Percentiles rank a stretch among this genome's conserved stretches.
phyloP scores from a whole-genome alignment of 2,113 vertebrate genomes.

The Brachypteracias leptosomus region DNA sequence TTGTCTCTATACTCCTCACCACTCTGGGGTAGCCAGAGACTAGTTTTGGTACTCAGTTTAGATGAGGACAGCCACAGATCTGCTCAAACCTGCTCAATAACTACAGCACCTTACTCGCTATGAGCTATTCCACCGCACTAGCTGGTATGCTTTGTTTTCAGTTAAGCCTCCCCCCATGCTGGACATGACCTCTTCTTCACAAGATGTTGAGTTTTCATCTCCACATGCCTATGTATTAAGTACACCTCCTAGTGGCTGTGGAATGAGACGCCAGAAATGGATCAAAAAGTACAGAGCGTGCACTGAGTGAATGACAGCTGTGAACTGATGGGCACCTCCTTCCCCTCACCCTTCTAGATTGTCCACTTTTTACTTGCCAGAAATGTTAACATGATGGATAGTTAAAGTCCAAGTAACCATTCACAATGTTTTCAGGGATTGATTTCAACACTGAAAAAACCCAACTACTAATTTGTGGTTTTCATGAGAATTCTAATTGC shows the following conservation, averaged over 20 bases:
- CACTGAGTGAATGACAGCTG: background rate
- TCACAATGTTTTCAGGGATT: background rate
- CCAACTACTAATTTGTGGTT: background rate
- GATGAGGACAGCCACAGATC: background rate
- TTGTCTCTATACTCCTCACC: background rate
- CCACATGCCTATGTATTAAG: background rate
- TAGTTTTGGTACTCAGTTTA: background rate
- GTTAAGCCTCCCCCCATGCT: background rate
- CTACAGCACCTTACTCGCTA: background rate
- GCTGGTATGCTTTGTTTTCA: background rate
- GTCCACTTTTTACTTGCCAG: background rate
- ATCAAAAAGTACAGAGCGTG: background rate
- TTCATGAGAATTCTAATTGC: background rate
- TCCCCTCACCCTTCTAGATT: background rate
- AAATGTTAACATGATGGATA: background rate
- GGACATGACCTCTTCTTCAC: background rate
- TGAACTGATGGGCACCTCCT: background rate
- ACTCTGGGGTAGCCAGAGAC: background rate
- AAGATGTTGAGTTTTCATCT: background rate
- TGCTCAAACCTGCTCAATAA: background rate
- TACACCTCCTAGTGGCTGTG: conserved; percentile 40
- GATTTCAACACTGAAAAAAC: background rate
- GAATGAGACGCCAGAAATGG: background rate
- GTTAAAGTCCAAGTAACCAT: background rate
- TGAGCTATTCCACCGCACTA: background rate